Evolutionary conservation across 2,888 invertebrate species (phyloP), one percentile per base, ranked within the genome.

Genomic region (Hirtodrosophila alboralis): DNA sequence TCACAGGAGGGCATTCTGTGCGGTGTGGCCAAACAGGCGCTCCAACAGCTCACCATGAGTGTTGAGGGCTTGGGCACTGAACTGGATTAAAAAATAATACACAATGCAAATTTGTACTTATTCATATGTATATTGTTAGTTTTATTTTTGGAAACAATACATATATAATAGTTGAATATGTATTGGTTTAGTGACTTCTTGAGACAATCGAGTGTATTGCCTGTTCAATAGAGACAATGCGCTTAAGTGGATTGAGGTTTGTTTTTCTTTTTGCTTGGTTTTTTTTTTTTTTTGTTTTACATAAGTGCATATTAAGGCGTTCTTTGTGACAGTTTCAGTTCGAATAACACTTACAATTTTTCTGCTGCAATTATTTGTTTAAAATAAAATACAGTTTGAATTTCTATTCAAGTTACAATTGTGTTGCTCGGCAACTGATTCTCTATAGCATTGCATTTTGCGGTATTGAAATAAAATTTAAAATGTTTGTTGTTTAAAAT

Each of bases 1-100:
- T 88, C 90, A 3, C 89, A 88, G 26, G 90, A 90, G 70, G 90
- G 90, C n/a, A 81, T 84, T 6, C 71, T 90, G 3, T 88, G 88
- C 6, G 65, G 71, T 3, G 85, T 90, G 9, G 89, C 90, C 2
- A 76, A 78, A 38, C 84, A 89, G 56, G 89, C 90, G 13, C 62
- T 89, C 45, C 86, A 88, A 44, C 89, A 90, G 64, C 65, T 90
- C n/a, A 78, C 61, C 4, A 53, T 80, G 23, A 90, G 90, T 60
- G 84, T 90, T 30, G 89, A 90, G 56, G 89, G 89, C 26, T 68
- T 89, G 47, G 75, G 83, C 23, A 83, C 54, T 21, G 79, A 78
- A 27, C 49, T 85, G 40, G 73, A 77, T 21, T 74, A 51, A 33
- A 9, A 12, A 13, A 10, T 31, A 40, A 33, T 4, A 5, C 5